These are phyloP conservation scores for Solen grandis DNA, from an alignment of 1,140 invertebrate genomes.

Conservation along the genomic window DNA sequence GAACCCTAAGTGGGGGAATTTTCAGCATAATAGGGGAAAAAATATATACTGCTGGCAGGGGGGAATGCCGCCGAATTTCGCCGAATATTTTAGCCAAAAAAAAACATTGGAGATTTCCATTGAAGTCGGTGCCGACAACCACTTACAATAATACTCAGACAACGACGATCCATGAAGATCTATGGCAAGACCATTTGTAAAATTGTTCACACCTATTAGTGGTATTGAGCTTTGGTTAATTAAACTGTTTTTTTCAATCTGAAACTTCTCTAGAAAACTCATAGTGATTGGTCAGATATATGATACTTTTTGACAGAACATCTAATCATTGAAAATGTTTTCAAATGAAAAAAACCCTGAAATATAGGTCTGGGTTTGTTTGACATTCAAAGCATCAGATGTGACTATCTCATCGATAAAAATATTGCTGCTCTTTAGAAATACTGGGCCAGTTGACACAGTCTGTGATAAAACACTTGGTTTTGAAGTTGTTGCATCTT, in stretches of 20 bases:
- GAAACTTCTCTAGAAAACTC: neutral
- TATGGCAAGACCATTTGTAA: neutral
- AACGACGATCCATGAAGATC: neutral
- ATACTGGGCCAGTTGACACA: neutral
- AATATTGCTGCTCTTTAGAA: neutral
- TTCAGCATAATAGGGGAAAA: too few relatives aligned
- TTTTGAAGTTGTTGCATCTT: too few relatives aligned
- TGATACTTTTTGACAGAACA: too few relatives aligned
- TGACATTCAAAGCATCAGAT: too few relatives aligned
- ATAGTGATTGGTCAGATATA: neutral
- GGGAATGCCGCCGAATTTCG: too few relatives aligned
- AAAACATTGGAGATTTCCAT: too few relatives aligned
- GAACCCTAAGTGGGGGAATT: too few relatives aligned
- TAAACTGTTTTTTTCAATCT: too few relatives aligned
- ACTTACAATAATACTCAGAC: neutral
- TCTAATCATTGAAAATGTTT: too few relatives aligned
- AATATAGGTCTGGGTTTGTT: constrained; percentile 5
- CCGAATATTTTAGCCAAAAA: too few relatives aligned
- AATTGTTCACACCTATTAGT: neutral
- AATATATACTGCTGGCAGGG: too few relatives aligned
- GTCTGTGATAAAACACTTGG: too few relatives aligned
- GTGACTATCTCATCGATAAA: neutral
- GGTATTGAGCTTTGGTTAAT: neutral
- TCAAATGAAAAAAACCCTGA: neutral
- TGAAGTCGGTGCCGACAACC: neutral